These are phyloP conservation scores for Xylota sylvarum DNA, from an alignment of 2,888 invertebrate species.

Conservation along the genomic window DNA sequence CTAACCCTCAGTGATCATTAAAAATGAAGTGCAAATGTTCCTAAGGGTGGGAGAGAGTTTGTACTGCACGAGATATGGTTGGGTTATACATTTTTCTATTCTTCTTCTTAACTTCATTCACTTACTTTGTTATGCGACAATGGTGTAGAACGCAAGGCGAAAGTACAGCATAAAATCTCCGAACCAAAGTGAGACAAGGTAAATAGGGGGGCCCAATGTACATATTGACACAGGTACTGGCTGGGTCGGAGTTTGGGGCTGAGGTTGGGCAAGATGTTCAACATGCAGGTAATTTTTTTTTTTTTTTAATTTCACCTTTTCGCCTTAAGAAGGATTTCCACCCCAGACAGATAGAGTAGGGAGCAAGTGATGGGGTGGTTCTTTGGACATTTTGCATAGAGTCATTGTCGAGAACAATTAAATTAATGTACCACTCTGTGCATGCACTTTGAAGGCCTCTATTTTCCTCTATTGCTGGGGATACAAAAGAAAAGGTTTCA, in stretches of 20 bases:
- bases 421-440: conserved; percentile 49
- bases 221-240: conserved; percentile 48
- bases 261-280: conserved; percentile 11
- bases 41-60: conserved; percentile 1
- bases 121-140: conserved; percentile 61
- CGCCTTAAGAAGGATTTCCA: conserved; percentile 41
- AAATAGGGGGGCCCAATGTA: conserved; percentile 61
- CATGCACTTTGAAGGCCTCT: conserved; percentile 38
- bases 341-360: conserved; percentile 1
- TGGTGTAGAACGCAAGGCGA: not conserved
- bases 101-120: conserved; percentile 51
- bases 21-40: conserved; percentile 74
- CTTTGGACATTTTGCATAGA: conserved; percentile 36
- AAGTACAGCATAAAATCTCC: not conserved
- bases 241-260: too few species aligned
- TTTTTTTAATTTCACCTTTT: conserved; percentile 34
- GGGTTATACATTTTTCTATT: conserved; percentile 11
- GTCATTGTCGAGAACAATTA: conserved; percentile 46
- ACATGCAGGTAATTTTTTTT: conserved; percentile 59
- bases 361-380: not conserved
- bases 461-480: not conserved
- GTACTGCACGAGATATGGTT: not conserved
- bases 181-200: conserved; percentile 37
- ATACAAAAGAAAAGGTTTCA: conserved; percentile 47
- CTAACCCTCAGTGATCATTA: conserved; percentile 74